Conservation (phyloP, 2,888 invertebrate genomes). For the Ferrisia virgata region DNA sequence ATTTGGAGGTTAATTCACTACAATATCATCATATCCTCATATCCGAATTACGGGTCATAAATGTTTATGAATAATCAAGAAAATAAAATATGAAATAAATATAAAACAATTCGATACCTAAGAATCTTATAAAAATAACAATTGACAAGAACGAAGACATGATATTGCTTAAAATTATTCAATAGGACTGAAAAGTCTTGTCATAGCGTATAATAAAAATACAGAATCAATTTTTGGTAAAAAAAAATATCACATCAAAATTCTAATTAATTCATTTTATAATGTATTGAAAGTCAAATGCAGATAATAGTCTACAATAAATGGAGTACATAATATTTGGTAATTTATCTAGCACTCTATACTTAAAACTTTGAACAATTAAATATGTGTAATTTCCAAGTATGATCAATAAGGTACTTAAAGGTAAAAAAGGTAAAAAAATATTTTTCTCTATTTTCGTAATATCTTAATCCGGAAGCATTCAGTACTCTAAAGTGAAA, state of each 20-base stretch:
- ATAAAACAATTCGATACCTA: background rate
- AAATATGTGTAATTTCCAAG: background rate
- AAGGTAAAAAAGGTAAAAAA: background rate
- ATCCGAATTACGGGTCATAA: no score
- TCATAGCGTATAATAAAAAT: background rate
- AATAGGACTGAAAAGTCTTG: background rate
- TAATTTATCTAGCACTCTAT: background rate
- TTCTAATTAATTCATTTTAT: background rate
- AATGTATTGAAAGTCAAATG: background rate
- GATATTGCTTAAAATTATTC: background rate
- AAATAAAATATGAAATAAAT: conserved; percentile 7
- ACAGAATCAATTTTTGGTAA: background rate
- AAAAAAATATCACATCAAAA: background rate
- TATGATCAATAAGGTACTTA: background rate
- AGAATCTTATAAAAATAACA: background rate
- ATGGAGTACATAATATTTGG: background rate
- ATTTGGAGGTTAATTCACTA: background rate
- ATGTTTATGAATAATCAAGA: no score
- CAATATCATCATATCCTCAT: background rate
- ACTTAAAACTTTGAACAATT: background rate
- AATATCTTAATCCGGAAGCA: background rate
- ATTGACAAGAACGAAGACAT: background rate
- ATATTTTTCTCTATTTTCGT: background rate
- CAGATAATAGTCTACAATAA: background rate
- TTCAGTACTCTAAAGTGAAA: background rate